phyloP scores from a whole-genome alignment of 1,140 invertebrate species.

The Drosophila watanabei region DNA sequence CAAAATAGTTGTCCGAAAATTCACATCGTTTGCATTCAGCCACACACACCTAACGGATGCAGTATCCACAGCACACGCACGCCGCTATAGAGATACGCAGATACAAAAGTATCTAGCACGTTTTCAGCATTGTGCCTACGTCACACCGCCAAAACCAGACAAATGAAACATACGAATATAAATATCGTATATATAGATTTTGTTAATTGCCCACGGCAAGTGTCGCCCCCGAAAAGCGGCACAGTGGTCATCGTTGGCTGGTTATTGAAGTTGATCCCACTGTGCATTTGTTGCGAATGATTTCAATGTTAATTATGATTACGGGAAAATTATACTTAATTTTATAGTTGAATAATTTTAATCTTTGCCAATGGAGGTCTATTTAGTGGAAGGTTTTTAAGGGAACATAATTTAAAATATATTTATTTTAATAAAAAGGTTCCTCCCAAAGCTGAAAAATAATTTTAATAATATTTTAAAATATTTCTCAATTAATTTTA shows the following conservation, averaged over 20 bases:
- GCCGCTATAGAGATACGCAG: constrained; percentile 44
- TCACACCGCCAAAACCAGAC: constrained; percentile 76
- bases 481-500: too few relatives aligned
- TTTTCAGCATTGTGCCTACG: constrained; percentile 70
- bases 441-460: too few relatives aligned
- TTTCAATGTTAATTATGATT: background rate
- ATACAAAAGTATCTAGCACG: constrained; percentile 72
- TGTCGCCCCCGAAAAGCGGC: constrained; percentile 57
- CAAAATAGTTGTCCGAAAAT: constrained; percentile 68
- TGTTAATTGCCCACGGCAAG: constrained; percentile 72
- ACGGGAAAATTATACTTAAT: background rate
- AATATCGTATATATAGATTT: constrained; percentile 51
- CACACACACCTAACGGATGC: constrained; percentile 81
- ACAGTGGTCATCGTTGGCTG: constrained; percentile 30
- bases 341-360: background rate
- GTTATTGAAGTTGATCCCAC: constrained; percentile 1
- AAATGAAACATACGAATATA: constrained; percentile 38
- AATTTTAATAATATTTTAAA: too few relatives aligned
- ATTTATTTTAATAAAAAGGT: too few relatives aligned
- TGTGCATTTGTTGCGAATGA: constrained; percentile 19
- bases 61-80: constrained; percentile 54
- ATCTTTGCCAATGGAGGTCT: background rate
- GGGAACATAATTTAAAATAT: background rate
- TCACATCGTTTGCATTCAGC: constrained; percentile 79
- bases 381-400: background rate